Base-by-base conservation (phyloP, 2,797 vertebrate species). In the Hephaestus fuliginosus region DNA sequence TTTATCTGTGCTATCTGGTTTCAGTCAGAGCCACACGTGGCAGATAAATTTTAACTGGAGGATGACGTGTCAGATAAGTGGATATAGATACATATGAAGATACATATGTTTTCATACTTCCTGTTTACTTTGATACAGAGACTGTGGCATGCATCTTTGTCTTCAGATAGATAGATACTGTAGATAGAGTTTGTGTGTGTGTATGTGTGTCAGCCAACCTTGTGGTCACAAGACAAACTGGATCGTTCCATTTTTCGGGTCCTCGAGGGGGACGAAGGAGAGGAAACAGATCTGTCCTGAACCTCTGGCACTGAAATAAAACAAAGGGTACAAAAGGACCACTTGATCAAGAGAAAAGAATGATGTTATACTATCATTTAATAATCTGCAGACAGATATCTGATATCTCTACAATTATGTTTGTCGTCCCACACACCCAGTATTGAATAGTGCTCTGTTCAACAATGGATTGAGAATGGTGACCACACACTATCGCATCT, bases 231-330 rank as follows among this genome's bases (percentile, higher is more conserved):
- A 7, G 93, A 93, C 86, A 94, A 80, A 80, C 89, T 91, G 70
- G 91, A 93, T 49, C 92, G 87, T 72, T 95, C 92, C 76, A 94
- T 93, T 88, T 91, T 95, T 13, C 91, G 91, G 7, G 83, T 78
- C 86, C 92, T 94, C 46, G 92, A 92, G 1, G 94, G 94, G 52
- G 94, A 95, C 0, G 93, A 93, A 4, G 94, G 94, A 1, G 94
- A 95, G 58, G 94, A 95, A 30, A 92, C 93, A 72, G 89, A 88
- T 87, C 90, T 93, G 69, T 93, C 90, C 49, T 88, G 81, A 74
- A 94, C 87, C 76, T 92, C 90, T 74, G 92, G 75, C 62, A 85
- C 88, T 91, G 69, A n/a, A 82, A 70, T 57, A 4, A 73, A 20
- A 58, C 3, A 17, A 36, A 65, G 1, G 4, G 9, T 36, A 55